phyloP scores from a whole-genome alignment of 2,797 vertebrate genomes.

The Lithobates sylvaticus region DNA sequence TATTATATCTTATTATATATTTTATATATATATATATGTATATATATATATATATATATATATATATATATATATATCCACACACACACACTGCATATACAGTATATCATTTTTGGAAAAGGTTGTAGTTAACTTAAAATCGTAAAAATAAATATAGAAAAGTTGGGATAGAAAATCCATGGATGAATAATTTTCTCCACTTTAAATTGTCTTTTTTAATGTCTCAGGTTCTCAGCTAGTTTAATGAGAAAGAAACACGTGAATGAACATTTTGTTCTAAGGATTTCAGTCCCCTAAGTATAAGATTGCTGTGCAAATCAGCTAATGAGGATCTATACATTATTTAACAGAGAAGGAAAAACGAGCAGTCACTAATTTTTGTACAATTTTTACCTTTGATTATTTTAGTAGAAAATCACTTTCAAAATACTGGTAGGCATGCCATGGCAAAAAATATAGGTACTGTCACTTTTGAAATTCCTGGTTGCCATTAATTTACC shows the following conservation, averaged over 20 bases:
- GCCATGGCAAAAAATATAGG: neutral
- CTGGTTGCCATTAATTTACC: neutral
- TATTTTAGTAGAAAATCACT: conserved; percentile 24
- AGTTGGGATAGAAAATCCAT: conserved; percentile 15
- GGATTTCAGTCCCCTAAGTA: conserved; percentile 52
- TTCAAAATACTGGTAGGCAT: neutral
- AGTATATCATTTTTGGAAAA: neutral
- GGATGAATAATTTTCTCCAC: conserved; percentile 51
- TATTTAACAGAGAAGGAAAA: conserved; percentile 48
- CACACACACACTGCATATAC: too few relatives aligned
- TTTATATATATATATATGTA: too few relatives aligned
- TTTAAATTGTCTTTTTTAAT: conserved; percentile 45
- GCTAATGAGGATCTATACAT: conserved; percentile 59
- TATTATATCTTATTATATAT: too few relatives aligned
- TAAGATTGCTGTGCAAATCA: conserved; percentile 45
- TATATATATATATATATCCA: too few relatives aligned
- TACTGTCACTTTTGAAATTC: neutral
- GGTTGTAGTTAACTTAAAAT: neutral
- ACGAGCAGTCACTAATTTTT: conserved; percentile 16
- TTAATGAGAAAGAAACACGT: conserved; percentile 54
- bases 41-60: too few relatives aligned
- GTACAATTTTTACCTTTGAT: conserved; percentile 1
- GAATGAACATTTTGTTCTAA: conserved; percentile 58
- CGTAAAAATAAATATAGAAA: neutral
- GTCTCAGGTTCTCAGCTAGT: conserved; percentile 26